These are phyloP conservation scores for Eugnorisma glareosa DNA, from an alignment of 2,888 invertebrate species.

Conservation along the genomic window DNA sequence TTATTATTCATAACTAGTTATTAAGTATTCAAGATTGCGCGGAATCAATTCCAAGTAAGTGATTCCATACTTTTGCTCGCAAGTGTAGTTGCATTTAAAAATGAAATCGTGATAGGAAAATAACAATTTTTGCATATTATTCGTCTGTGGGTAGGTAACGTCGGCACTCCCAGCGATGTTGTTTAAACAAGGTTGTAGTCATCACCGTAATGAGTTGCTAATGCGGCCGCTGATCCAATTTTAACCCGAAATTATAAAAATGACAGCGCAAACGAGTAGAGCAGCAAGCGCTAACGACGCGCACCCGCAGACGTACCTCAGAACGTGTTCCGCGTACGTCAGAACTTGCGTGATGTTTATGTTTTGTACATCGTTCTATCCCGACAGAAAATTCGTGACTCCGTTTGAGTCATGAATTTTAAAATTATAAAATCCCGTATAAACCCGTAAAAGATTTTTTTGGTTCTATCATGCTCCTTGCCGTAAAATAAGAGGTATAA, in stretches of 20 bases:
- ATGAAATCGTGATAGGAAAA: no score
- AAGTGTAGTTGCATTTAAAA: no score
- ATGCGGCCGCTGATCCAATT: conserved; percentile 9
- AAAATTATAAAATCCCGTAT: no score
- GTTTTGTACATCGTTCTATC: conserved; percentile 4
- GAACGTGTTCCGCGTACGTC: conserved; percentile 26
- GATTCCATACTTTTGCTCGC: no score
- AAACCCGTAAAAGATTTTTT: no score
- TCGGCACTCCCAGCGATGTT: conserved; percentile 16
- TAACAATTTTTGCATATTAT: background rate
- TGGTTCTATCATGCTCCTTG: background rate
- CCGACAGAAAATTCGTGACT: background rate
- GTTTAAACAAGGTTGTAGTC: conserved; percentile 16
- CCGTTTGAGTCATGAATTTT: no score
- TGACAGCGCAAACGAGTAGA: background rate
- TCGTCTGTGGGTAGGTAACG: background rate
- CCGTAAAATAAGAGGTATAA: background rate
- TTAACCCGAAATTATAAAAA: conserved; percentile 7
- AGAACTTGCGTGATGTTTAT: conserved; percentile 31
- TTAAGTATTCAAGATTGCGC: no score
- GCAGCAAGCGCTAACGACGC: conserved; percentile 1
- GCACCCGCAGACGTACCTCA: conserved; percentile 4
- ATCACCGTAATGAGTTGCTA: conserved; percentile 14
- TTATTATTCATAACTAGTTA: no score
- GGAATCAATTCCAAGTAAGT: no score